A percentile compares a stretch with the other conserved stretches of the same genome.
Conservation (phyloP, 2,797 vertebrate species). For the Oreonectes daqikongensis region DNA sequence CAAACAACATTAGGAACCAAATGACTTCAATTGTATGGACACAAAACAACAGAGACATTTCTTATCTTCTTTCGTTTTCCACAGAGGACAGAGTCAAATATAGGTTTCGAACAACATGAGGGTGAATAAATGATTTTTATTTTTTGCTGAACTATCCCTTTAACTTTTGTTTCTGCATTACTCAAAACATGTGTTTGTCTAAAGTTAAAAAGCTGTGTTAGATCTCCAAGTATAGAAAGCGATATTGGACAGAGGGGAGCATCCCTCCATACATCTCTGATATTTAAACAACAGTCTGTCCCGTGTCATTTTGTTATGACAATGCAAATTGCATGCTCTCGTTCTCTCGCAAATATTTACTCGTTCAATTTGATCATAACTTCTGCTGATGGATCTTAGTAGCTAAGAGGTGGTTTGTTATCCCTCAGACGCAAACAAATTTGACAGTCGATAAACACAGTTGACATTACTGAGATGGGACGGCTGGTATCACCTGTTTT, state of each 20-base stretch:
- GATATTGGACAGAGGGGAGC: background rate
- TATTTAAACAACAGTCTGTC: background rate
- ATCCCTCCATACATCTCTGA: constrained; percentile 3
- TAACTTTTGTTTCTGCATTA: background rate
- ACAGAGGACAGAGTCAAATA: no score
- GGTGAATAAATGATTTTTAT: no score
- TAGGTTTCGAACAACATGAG: no score
- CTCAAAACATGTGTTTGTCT: background rate
- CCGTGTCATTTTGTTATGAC: background rate
- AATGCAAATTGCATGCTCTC: background rate
- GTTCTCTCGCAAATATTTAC: constrained; percentile 9
- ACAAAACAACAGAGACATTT: no score
- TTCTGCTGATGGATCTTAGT: background rate
- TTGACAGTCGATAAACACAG: background rate
- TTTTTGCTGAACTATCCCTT: no score
- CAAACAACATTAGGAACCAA: no score
- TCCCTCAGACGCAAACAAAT: background rate
- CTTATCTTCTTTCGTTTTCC: no score
- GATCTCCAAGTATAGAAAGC: background rate
- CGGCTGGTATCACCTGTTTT: background rate
- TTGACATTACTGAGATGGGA: background rate
- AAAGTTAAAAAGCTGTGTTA: constrained; percentile 40
- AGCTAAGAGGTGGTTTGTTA: background rate
- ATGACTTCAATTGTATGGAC: no score
- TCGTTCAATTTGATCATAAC: background rate